Percentiles rank a stretch among this genome's conserved stretches.
Conservation (phyloP, 2,113 vertebrate genomes). For the Pogona vitticeps region DNA sequence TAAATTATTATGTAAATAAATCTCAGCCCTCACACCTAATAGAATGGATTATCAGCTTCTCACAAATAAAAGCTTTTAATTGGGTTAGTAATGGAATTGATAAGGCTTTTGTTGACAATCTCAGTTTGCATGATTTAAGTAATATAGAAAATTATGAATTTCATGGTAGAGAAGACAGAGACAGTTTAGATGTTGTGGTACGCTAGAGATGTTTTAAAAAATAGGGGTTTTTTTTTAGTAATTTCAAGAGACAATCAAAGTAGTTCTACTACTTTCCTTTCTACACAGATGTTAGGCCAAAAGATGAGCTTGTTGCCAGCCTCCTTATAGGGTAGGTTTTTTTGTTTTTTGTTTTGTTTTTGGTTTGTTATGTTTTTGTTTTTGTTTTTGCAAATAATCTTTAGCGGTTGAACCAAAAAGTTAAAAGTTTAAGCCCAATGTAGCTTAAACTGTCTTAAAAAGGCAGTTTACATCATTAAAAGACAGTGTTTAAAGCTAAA, state of each 20-base stretch:
- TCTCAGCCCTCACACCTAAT: slow-evolving; percentile 26
- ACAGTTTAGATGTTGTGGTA: not conserved
- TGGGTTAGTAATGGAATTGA: slow-evolving; percentile 10
- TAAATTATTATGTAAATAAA: slow-evolving; percentile 2
- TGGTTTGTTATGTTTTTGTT: no score
- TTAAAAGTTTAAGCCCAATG: no score
- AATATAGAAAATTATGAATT: slow-evolving; percentile 16
- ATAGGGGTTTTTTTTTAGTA: not conserved
- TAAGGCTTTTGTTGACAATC: not conserved
- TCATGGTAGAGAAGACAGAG: not conserved
- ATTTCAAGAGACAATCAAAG: not conserved
- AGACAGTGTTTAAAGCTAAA: no score
- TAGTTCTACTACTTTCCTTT: not conserved
- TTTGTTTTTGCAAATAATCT: no score
- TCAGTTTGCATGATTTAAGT: not conserved
- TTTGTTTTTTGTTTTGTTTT: no score
- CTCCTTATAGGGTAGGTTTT: no score
- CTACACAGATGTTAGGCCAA: not conserved
- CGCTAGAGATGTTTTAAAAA: not conserved
- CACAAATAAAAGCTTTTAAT: slow-evolving; percentile 28
- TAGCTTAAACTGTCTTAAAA: no score
- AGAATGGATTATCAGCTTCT: slow-evolving; percentile 36
- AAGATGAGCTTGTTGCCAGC: no score
- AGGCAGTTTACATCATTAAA: no score
- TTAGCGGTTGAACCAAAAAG: no score